phyloP scores from a whole-genome alignment of 2,797 vertebrate species.

The Peromyscus melanophrys region DNA sequence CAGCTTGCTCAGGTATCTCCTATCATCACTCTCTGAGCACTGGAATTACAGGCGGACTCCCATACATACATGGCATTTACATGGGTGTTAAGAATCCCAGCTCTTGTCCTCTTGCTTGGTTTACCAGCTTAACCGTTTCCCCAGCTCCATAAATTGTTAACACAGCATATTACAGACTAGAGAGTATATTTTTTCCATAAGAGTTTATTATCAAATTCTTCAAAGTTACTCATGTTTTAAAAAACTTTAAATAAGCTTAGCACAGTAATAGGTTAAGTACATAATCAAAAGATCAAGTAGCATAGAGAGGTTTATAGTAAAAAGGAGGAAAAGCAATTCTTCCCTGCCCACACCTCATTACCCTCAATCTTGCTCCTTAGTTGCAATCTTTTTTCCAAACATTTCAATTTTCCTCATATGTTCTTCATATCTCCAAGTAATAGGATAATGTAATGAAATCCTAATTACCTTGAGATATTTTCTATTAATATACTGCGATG shows the following conservation, averaged over 20 bases:
- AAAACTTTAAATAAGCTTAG: slow-evolving; percentile 45
- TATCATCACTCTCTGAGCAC: not conserved
- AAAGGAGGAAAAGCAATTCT: slow-evolving; percentile 24
- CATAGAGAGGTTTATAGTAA: not conserved
- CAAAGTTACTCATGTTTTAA: slow-evolving; percentile 48
- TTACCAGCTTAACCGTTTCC: not conserved
- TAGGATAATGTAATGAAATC: slow-evolving; percentile 9
- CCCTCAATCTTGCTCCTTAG: not conserved
- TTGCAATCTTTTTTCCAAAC: slow-evolving; percentile 23
- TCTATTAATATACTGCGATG: not conserved
- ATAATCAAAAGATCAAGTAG: slow-evolving; percentile 26
- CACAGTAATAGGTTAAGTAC: not conserved
- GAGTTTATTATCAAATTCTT: slow-evolving; percentile 51
- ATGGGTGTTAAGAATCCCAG: not conserved
- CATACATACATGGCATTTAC: not conserved
- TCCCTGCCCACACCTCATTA: not conserved
- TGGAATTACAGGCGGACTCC: too few relatives aligned
- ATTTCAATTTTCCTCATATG: not conserved
- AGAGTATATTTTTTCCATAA: not conserved
- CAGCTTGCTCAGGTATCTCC: not conserved
- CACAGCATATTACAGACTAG: not conserved
- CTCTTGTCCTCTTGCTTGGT: not conserved
- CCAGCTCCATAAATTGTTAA: not conserved
- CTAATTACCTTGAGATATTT: slow-evolving; percentile 43
- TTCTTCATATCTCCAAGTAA: slow-evolving; percentile 40